Evolutionary conservation across 1,140 invertebrate genomes (phyloP), one percentile per base, ranked within the genome.

Genomic region (Zophobas atratus): DNA sequence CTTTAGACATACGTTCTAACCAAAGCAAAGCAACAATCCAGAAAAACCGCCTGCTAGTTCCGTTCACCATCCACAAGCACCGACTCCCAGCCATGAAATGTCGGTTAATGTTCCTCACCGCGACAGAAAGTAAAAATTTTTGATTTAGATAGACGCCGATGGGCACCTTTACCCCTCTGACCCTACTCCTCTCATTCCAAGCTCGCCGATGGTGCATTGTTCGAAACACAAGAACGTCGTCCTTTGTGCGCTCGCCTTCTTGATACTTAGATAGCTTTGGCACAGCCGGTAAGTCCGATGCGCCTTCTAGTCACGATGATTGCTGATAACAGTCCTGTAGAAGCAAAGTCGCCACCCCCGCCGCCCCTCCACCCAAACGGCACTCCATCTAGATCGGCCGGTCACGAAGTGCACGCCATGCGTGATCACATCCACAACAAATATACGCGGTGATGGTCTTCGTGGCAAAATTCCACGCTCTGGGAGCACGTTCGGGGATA

Each of bases 391-490:
- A 60, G 74, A 75, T 75, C 41, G 74, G 46, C 43, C 43, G 57
- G 74, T 75, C 74, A 75, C 74, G 74, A 75, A 75, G 55, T 75
- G 74, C 74, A 75, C 74, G 74, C 74, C 74, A 75, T 75, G 74
- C 74, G 74, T 75, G 74, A 75, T 75, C 74, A 75, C 74, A 75
- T 73, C 39, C 71, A 73, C 71, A 39, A 39, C 71, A 53, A 56
- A 73, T 60, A 60, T 60, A 67, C 39, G 39, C 35, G 60, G 56
- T 60, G 56, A 60, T 60, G 56, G 36, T 60, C 35, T 60, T 60
- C 60, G 60, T 43, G 60, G 60, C 60, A 20, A 67, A 67, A 41
- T 20, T 67, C 56, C 56, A 38, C 60, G 39, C 60, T 32, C 2
- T n/a, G 39, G 39, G n/a, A 4, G 41, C 60, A 67, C 60, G 60